Evolutionary conservation across 2,888 invertebrate genomes (phyloP), one percentile per base, ranked within the genome.

Genomic region (Thereva unica): DNA sequence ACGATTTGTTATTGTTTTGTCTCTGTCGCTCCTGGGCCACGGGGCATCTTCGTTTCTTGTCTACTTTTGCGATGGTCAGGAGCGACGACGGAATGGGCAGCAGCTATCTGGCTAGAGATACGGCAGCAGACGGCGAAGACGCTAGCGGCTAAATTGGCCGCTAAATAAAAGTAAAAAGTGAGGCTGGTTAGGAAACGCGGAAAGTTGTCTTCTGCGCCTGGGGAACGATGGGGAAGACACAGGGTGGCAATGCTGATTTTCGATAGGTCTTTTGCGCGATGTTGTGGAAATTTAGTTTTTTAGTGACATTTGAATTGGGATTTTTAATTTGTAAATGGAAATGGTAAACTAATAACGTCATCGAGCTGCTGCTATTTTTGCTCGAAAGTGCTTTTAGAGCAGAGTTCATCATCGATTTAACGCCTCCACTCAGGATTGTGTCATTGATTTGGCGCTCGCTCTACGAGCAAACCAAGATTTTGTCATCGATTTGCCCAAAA

Each of bases 1-100:
- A 47, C 57, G 57, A 59, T 59, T 49, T 53, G 53, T 52, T 57
- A 66, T 56, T 55, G 65, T 54, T 65, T 65, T 64, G 55, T 54
- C 54, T 65, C 47, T 23, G 23, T 23, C 23, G 23, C 40, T 44
- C 44, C 65, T 54, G 54, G 37, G 41, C 53, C 12, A 12, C 44
- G 10, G 12, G 12, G 9, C 8, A 47, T 12, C 12, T 42, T 44
- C 38, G 8, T 23, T 47, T 44, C 38, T 65, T 49, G 55, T 49
- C 52, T 59, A 41, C 49, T 41, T 37, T 34, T 49, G 35, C 35
- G 47, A 59, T 59, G 59, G 44, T 47, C 42, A 9, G 7, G 42
- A 4, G n/a, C 42, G 7, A 42, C 42, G n/a, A 42, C 45, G 6
- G 5, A 10, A 7, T 38, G 37, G 10, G 35, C 57, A 57, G 37